Percentiles rank a stretch among this genome's conserved stretches.
These are phyloP conservation scores for Pilophorus perplexus DNA, from an alignment of 2,888 invertebrate genomes.

Conservation along the genomic window DNA sequence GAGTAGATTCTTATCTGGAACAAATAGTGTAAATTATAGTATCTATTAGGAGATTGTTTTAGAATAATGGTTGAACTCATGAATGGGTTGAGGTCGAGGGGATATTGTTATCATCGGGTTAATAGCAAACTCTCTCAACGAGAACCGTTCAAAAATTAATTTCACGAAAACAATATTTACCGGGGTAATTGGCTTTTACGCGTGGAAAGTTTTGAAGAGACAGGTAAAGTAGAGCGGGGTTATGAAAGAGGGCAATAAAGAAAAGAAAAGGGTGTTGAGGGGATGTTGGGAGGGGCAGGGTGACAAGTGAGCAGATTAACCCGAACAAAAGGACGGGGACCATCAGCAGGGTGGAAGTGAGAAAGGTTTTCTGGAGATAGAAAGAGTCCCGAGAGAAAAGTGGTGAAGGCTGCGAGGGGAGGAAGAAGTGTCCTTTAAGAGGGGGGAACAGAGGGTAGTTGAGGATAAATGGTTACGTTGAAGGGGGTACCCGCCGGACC, in stretches of 20 bases:
- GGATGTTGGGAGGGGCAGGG: too few relatives aligned
- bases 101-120: too few relatives aligned
- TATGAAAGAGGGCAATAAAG: not conserved
- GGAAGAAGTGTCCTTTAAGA: not conserved
- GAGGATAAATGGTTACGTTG: conserved; percentile 18
- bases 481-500: conserved; percentile 2
- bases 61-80: too few relatives aligned
- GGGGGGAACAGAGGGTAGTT: not conserved
- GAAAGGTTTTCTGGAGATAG: conserved; percentile 12
- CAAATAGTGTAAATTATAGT: too few relatives aligned
- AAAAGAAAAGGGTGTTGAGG: not conserved
- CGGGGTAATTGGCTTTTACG: not conserved
- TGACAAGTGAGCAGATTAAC: conserved; percentile 28
- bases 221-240: not conserved
- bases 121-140: too few relatives aligned
- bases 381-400: too few relatives aligned
- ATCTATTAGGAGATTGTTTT: too few relatives aligned
- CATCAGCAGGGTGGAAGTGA: conserved; percentile 10
- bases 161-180: too few relatives aligned
- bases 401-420: too few relatives aligned
- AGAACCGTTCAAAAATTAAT: too few relatives aligned
- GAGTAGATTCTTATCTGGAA: too few relatives aligned
- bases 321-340: conserved; percentile 26
- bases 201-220: not conserved
- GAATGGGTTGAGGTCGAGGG: too few relatives aligned